Evolutionary conservation across 2,888 invertebrate species (phyloP).

Genomic region (Ectemnius cavifrons): DNA sequence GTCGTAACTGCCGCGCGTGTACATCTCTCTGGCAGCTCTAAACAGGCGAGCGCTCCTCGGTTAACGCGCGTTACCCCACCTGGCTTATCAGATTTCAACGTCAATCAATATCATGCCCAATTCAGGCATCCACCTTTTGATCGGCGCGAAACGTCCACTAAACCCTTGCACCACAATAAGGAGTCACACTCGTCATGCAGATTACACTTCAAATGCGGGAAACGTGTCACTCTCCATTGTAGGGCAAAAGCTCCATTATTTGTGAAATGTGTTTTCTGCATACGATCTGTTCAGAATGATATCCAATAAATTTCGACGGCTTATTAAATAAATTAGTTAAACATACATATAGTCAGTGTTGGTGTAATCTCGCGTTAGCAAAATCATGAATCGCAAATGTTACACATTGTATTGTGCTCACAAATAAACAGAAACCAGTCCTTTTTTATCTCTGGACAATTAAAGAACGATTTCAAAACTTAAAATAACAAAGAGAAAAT

Average conservation of each 20-base stretch:
- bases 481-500: too few species aligned
- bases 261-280: not conserved
- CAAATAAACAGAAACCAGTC: too few species aligned
- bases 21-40: not conserved
- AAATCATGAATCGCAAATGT: too few species aligned
- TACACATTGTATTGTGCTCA: too few species aligned
- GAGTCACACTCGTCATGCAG: too few species aligned
- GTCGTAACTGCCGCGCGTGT: not conserved
- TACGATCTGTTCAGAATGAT: not conserved
- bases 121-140: slow-evolving; percentile 3
- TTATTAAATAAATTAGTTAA: too few species aligned
- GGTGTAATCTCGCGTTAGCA: too few species aligned
- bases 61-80: slow-evolving; percentile 4
- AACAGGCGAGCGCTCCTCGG: not conserved
- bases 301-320: not conserved
- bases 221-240: too few species aligned
- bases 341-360: too few species aligned
- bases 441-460: too few species aligned
- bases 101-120: slow-evolving; percentile 10
- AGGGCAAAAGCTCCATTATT: not conserved
- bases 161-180: not conserved
- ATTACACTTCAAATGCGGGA: too few species aligned
- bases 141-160: not conserved
- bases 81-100: slow-evolving; percentile 5
- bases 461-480: too few species aligned